These are phyloP conservation scores for Dromaius novaehollandiae DNA, from an alignment of 2,113 vertebrate species.

Conservation along the genomic window DNA sequence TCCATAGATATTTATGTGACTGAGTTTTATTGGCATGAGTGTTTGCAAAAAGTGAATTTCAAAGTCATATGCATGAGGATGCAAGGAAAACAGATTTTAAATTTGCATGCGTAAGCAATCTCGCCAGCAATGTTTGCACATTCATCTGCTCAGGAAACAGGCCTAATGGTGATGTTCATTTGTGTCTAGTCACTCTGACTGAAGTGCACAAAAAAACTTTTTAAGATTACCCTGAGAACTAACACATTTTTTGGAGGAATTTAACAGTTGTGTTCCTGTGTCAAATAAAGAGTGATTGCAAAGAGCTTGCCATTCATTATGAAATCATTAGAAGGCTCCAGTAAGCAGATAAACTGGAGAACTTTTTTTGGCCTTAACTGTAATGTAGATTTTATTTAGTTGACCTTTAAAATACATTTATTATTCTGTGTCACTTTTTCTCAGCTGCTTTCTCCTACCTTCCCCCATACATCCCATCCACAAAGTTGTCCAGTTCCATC, in stretches of 20 bases:
- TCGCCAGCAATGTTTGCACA: not conserved
- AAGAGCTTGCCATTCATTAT: not conserved
- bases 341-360: not conserved
- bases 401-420: not conserved
- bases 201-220: not conserved
- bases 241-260: not conserved
- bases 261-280: not conserved
- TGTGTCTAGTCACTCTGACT: not conserved
- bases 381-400: not conserved
- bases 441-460: not conserved
- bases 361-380: not conserved
- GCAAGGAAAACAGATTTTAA: conserved; percentile 4
- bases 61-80: not conserved
- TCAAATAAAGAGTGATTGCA: not conserved
- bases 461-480: not conserved
- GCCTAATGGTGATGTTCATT: not conserved
- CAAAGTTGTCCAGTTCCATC: not conserved
- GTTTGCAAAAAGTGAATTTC: not conserved
- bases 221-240: not conserved
- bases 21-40: not conserved
- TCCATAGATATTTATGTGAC: not conserved
- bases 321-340: not conserved
- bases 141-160: not conserved
- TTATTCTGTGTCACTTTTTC: not conserved
- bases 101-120: not conserved